Evolutionary conservation across 2,113 vertebrate genomes (phyloP).

Genomic region (Charadrius vociferus): DNA sequence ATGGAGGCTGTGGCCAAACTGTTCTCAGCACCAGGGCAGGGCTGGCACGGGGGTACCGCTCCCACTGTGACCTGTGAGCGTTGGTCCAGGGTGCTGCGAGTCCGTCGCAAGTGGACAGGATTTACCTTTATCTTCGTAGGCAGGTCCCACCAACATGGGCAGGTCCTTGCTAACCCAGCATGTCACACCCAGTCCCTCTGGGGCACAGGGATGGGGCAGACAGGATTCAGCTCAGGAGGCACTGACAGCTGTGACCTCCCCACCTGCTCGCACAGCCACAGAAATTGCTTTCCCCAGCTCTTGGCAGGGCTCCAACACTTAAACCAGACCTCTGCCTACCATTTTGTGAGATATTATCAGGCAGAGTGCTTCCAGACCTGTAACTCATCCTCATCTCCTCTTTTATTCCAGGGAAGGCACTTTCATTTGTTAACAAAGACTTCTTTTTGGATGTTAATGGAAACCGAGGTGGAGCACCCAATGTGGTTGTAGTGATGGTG

Average conservation of each 20-base stretch:
- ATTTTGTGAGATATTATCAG: neutral
- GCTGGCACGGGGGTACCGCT: neutral
- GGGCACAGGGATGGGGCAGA: neutral
- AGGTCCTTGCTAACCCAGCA: neutral
- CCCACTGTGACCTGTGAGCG: neutral
- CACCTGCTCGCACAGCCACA: neutral
- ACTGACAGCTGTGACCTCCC: neutral
- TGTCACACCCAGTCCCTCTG: neutral
- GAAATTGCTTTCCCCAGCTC: neutral
- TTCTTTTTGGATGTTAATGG: constrained; percentile 92
- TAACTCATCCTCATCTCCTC: neutral
- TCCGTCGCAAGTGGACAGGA: accelerated
- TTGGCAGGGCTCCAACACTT: neutral
- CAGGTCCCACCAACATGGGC: accelerated
- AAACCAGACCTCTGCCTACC: neutral
- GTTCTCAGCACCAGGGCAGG: neutral
- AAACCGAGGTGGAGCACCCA: constrained; percentile 90
- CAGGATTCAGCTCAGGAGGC: neutral
- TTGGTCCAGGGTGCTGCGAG: neutral
- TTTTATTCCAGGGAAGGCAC: constrained; percentile 85
- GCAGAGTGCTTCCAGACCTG: neutral
- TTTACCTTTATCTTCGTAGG: neutral
- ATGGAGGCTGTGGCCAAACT: neutral
- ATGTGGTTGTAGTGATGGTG: constrained; percentile 91
- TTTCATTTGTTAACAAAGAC: constrained; percentile 90